Evolutionary conservation across 2,797 vertebrate species (phyloP).

Genomic region (Sebastes minor): DNA sequence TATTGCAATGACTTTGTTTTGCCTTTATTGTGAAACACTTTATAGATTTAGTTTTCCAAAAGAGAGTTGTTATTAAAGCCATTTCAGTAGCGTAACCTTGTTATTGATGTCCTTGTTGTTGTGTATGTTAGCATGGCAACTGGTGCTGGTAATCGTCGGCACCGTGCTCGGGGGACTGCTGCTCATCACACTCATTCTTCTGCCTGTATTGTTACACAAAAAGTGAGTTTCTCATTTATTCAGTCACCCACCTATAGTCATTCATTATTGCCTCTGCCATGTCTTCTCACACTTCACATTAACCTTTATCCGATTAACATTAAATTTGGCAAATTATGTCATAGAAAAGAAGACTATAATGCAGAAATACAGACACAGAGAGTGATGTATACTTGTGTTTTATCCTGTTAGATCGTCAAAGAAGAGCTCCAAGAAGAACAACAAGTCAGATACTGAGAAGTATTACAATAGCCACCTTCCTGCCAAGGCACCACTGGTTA

Average conservation of each 20-base stretch:
- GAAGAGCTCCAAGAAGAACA: conserved; percentile 36
- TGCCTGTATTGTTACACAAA: conserved; percentile 15
- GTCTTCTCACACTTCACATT: neutral
- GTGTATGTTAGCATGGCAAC: conserved; percentile 52
- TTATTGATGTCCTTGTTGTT: neutral
- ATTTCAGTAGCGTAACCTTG: neutral
- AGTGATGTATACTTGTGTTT: neutral
- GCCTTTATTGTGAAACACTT: neutral
- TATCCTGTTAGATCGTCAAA: conserved; percentile 44
- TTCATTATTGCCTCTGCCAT: neutral
- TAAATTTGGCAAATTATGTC: neutral
- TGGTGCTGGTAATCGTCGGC: conserved; percentile 52
- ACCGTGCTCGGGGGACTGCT: conserved; percentile 61
- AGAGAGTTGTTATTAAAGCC: neutral
- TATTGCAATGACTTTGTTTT: neutral
- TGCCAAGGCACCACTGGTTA: conserved; percentile 9
- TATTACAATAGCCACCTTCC: neutral
- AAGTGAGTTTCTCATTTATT: conserved; percentile 48
- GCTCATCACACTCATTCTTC: conserved; percentile 48
- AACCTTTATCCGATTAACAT: neutral
- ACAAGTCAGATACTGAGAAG: neutral
- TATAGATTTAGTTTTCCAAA: neutral
- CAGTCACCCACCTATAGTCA: neutral
- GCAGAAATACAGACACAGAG: neutral
- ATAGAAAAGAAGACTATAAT: neutral